Conservation (phyloP, 2,113 vertebrate genomes). For the Sturnus vulgaris region DNA sequence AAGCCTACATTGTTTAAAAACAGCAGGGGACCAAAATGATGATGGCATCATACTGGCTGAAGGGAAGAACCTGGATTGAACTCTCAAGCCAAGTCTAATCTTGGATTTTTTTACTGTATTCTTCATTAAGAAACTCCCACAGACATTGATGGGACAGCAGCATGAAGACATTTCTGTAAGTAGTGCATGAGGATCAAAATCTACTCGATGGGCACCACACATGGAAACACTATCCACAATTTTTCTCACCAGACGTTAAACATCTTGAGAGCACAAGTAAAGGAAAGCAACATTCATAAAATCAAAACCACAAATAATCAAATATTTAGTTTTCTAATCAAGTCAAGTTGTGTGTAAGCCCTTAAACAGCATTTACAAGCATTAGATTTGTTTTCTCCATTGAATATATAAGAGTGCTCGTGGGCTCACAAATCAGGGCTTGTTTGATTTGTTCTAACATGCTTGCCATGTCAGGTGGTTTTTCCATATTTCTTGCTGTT, state of each 20-base stretch:
- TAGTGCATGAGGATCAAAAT: background rate
- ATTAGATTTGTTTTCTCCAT: slow-evolving; percentile 52
- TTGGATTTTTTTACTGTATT: slow-evolving; percentile 11
- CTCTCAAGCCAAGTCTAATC: slow-evolving; percentile 48
- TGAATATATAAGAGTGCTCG: background rate
- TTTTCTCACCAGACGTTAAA: slow-evolving; percentile 37
- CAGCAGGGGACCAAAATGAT: slow-evolving; percentile 33
- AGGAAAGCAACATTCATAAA: slow-evolving; percentile 57
- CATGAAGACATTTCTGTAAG: background rate
- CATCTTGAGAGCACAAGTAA: slow-evolving; percentile 53
- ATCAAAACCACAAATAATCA: slow-evolving; percentile 66
- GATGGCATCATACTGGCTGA: slow-evolving; percentile 46
- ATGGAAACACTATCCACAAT: slow-evolving; percentile 18
- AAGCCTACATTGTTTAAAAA: slow-evolving; percentile 48
- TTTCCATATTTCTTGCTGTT: slow-evolving; percentile 32
- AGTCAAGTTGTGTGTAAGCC: slow-evolving; percentile 60
- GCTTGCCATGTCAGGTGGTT: slow-evolving; percentile 25
- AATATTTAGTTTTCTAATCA: slow-evolving; percentile 71
- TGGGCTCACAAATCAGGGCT: slow-evolving; percentile 47
- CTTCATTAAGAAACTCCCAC: background rate
- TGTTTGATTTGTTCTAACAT: slow-evolving; percentile 42
- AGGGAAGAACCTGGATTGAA: slow-evolving; percentile 34
- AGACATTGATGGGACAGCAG: background rate
- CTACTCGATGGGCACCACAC: background rate
- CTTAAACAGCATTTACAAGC: slow-evolving; percentile 61